These are phyloP conservation scores for Drosophila fuyamai DNA, from an alignment of 1,140 invertebrate species.

Conservation along the genomic window DNA sequence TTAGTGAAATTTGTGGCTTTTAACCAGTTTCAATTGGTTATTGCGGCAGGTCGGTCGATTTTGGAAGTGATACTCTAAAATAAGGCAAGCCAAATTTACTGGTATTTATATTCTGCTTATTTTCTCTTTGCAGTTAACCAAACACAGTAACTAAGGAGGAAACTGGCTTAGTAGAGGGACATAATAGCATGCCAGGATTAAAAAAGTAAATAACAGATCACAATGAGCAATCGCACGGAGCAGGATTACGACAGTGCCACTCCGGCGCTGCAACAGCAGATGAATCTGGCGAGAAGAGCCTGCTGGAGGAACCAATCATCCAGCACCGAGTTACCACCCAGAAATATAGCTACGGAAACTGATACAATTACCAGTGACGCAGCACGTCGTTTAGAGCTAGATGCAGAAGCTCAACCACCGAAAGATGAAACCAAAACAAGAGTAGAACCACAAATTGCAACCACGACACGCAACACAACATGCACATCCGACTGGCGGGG, in stretches of 20 bases:
- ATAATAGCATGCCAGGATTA: conserved; percentile 64
- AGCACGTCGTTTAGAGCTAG: conserved; percentile 16
- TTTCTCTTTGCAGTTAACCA: conserved; percentile 22
- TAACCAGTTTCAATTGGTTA: conserved; percentile 83
- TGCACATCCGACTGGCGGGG: conserved; percentile 14
- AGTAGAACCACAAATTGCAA: conserved; percentile 12
- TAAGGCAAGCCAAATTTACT: background rate
- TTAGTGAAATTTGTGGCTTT: conserved; percentile 37
- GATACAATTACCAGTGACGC: conserved; percentile 14
- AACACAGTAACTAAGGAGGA: conserved; percentile 1
- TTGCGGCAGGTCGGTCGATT: conserved; percentile 80
- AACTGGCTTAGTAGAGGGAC: conserved; percentile 14
- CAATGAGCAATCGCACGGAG: conserved; percentile 70
- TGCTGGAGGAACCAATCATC: conserved; percentile 63
- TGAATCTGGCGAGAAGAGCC: conserved; percentile 78
- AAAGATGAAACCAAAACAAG: conserved; percentile 21
- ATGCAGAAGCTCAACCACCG: conserved; percentile 33
- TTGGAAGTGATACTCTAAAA: conserved; percentile 24
- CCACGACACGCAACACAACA: conserved; percentile 17
- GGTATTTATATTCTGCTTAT: conserved; percentile 18
- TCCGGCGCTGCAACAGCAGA: conserved; percentile 74
- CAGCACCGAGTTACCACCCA: conserved; percentile 2
- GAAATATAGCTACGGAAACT: conserved; percentile 43
- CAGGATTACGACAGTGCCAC: conserved; percentile 74
- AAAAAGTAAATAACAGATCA: conserved; percentile 16